phyloP scores from a whole-genome alignment of 2,113 vertebrate species.

The Ia io region DNA sequence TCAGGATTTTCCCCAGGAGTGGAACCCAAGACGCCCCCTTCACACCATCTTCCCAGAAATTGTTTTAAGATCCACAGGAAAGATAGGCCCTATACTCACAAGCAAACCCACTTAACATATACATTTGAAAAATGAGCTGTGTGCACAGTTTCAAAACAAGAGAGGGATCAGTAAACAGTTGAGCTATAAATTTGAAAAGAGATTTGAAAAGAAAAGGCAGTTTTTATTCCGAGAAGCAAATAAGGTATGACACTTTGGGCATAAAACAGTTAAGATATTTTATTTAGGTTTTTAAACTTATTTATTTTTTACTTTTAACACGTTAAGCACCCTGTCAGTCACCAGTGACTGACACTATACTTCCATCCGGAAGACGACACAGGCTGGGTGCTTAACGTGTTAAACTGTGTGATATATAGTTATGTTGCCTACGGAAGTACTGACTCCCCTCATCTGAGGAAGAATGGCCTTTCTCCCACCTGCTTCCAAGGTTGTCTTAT shows the following conservation, averaged over 20 bases:
- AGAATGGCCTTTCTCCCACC: background rate
- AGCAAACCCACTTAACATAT: background rate
- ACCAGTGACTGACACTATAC: too few species aligned
- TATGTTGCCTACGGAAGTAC: background rate
- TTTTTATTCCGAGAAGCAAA: background rate
- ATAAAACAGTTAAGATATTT: background rate
- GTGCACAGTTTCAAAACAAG: background rate
- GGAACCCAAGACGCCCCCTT: background rate
- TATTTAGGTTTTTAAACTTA: background rate
- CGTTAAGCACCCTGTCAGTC: too few species aligned
- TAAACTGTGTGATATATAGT: background rate
- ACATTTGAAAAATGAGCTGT: background rate
- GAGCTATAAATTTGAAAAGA: background rate
- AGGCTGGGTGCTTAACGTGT: too few species aligned
- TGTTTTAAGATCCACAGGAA: background rate
- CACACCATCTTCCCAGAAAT: background rate
- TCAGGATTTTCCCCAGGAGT: background rate
- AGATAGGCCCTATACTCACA: background rate
- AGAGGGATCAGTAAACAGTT: background rate
- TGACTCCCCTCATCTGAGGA: background rate
- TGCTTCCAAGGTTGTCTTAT: background rate
- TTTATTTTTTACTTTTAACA: background rate
- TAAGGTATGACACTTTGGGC: background rate
- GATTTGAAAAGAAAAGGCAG: background rate
- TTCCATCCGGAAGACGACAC: too few species aligned